phyloP scores from a whole-genome alignment of 2,113 vertebrate genomes.

The Alethe castanea region DNA sequence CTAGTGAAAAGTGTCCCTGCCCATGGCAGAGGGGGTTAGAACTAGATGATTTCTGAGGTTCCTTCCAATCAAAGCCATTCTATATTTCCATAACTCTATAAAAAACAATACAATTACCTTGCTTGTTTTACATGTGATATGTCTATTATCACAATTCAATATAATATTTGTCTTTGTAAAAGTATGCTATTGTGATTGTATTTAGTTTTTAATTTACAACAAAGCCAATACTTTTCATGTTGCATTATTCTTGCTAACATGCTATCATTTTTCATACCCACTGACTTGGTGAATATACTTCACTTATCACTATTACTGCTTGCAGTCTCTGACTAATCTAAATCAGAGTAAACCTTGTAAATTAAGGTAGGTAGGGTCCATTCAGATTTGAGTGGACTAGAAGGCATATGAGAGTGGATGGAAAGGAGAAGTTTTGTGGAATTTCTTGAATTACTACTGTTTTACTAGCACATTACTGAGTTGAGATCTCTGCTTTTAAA shows the following conservation, averaged over 20 bases:
- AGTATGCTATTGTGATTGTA: not conserved
- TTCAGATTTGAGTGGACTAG: not conserved
- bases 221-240: not conserved
- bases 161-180: conserved; percentile 42
- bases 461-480: not conserved
- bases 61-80: not conserved
- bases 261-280: not conserved
- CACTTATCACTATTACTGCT: not conserved
- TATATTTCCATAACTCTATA: not conserved
- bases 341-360: not conserved
- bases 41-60: not conserved
- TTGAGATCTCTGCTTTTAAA: not conserved
- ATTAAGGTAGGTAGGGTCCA: not conserved
- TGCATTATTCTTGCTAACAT: not conserved
- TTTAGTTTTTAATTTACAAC: conserved; percentile 39
- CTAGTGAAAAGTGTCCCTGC: not conserved
- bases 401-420: not conserved
- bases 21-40: not conserved
- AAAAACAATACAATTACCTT: conserved; percentile 37
- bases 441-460: not conserved
- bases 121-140: conserved; percentile 42
- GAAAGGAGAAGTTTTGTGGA: not conserved
- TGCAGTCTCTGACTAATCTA: not conserved
- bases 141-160: conserved; percentile 39
- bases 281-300: not conserved